phyloP scores from a whole-genome alignment of 2,113 vertebrate genomes.

The Dendrocopos noguchii region DNA sequence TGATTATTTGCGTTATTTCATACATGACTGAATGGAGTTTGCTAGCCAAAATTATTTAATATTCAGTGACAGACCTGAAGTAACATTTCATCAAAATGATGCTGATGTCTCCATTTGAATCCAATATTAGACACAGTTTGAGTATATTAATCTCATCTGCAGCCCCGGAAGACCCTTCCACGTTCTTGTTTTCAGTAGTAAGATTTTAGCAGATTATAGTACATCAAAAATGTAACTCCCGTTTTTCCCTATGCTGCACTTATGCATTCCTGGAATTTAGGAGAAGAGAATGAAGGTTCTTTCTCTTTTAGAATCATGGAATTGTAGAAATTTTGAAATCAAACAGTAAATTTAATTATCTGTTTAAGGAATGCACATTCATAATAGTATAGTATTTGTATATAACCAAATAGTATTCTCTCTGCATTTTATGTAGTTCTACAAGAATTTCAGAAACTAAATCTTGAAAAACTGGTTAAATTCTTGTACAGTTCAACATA shows the following conservation, averaged over 20 bases:
- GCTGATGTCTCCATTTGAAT: not conserved
- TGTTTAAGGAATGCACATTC: not conserved
- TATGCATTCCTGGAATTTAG: not conserved
- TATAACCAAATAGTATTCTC: not conserved
- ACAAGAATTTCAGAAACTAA: not conserved
- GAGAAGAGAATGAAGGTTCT: not conserved
- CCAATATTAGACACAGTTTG: not conserved
- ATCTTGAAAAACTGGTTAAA: not conserved
- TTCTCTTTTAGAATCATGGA: not conserved
- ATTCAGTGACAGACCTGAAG: not conserved
- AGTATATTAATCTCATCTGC: not conserved
- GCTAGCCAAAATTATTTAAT: not conserved
- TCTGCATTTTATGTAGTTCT: not conserved
- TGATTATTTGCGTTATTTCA: not conserved
- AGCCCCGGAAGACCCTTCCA: not conserved
- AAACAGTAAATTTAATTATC: not conserved
- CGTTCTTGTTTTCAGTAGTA: not conserved
- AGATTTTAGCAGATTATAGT: not conserved
- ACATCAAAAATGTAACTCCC: not conserved
- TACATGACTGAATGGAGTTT: not conserved
- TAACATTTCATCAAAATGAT: not conserved
- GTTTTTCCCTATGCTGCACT: rapidly evolving
- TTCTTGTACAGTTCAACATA: not conserved
- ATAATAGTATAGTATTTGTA: not conserved
- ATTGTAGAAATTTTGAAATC: not conserved